phyloP scores from a whole-genome alignment of 2,888 invertebrate genomes.

The Agrochola macilenta region DNA sequence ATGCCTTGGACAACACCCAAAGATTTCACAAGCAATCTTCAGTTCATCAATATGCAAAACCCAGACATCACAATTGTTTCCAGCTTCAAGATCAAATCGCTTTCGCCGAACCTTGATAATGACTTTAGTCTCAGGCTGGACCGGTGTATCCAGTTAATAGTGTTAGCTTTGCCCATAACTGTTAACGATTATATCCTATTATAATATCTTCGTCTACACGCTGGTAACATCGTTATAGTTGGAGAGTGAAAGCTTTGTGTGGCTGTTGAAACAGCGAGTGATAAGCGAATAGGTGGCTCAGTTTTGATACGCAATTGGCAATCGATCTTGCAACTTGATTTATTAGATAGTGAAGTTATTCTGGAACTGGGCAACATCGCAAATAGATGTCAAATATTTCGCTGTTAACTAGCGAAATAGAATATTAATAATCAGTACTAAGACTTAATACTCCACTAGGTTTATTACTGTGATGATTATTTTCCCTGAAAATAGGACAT shows the following conservation, averaged over 20 bases:
- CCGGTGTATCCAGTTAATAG: constrained; percentile 32
- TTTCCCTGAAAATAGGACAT: too few species aligned
- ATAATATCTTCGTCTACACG: not conserved
- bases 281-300: not conserved
- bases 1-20: not conserved
- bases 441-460: too few species aligned
- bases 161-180: constrained; percentile 31
- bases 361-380: too few species aligned
- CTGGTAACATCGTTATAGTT: constrained; percentile 40
- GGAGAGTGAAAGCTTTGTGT: constrained; percentile 46
- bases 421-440: too few species aligned
- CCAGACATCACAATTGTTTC: constrained; percentile 10
- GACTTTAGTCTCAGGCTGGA: constrained; percentile 34
- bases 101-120: constrained; percentile 57
- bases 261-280: constrained; percentile 27
- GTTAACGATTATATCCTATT: constrained; percentile 40
- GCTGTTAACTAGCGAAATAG: too few species aligned
- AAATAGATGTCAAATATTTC: too few species aligned
- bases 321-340: constrained; percentile 2
- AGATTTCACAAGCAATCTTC: not conserved
- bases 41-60: constrained; percentile 6
- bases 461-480: too few species aligned
- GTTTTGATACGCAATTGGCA: not conserved
- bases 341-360: too few species aligned
- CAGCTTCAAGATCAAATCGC: constrained; percentile 29